Percentiles rank a stretch among this genome's conserved stretches.
phyloP scores from a whole-genome alignment of 2,888 invertebrate genomes.

The Keiferia lycopersicella region DNA sequence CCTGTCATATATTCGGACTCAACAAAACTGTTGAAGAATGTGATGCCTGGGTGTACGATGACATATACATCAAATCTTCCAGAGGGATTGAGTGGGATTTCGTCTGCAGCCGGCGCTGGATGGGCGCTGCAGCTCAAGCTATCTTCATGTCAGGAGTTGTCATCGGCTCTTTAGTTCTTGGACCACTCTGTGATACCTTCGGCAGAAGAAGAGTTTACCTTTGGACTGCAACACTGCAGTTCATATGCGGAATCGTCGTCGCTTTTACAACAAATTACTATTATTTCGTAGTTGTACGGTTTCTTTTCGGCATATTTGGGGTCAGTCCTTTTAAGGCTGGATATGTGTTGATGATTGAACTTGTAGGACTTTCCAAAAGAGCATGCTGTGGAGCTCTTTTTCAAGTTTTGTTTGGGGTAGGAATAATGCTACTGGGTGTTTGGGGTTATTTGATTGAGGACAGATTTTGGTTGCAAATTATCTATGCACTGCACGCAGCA shows the following conservation, averaged over 20 bases:
- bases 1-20: conserved; percentile 80
- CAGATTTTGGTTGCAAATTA: conserved; percentile 86
- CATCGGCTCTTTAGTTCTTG: conserved; percentile 88
- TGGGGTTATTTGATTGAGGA: conserved; percentile 91
- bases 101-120: conserved; percentile 90
- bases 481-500: conserved; percentile 88
- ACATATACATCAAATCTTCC: conserved; percentile 86
- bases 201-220: conserved; percentile 91
- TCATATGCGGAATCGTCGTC: conserved; percentile 85
- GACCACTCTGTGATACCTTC: conserved; percentile 89
- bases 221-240: conserved; percentile 87
- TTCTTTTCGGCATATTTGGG: conserved; percentile 90
- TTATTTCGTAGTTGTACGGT: conserved; percentile 84
- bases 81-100: conserved; percentile 92
- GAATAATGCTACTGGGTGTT: conserved; percentile 91
- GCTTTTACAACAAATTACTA: conserved; percentile 89
- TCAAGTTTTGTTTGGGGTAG: conserved; percentile 89
- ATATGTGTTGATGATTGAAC: conserved; percentile 89
- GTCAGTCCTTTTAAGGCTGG: conserved; percentile 88
- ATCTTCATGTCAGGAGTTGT: conserved; percentile 92
- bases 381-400: conserved; percentile 92
- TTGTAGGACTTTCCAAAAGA: conserved; percentile 89
- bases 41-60: conserved; percentile 86
- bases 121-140: conserved; percentile 90
- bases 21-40: conserved; percentile 65